phyloP scores from a whole-genome alignment of 1,140 invertebrate species.

The Grapholita molesta region DNA sequence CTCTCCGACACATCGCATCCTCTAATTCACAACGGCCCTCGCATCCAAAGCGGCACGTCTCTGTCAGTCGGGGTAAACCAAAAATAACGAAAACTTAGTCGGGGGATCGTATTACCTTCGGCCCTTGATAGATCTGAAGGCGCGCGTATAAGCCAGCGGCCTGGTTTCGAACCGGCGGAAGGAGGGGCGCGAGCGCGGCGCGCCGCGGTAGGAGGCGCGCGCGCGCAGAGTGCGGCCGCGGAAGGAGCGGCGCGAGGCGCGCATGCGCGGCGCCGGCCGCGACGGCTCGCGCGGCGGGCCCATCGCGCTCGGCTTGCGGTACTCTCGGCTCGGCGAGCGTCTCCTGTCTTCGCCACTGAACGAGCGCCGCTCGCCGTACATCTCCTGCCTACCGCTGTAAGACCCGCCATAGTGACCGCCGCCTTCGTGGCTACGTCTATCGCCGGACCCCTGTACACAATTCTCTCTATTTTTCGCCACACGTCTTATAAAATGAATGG shows the following conservation, averaged over 20 bases:
- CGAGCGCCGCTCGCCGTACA: constrained; percentile 69
- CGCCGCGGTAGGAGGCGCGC: constrained; percentile 65
- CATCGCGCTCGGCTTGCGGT: constrained; percentile 71
- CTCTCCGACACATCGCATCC: neutral
- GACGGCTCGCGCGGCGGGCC: constrained; percentile 66
- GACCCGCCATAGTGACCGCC: constrained; percentile 72
- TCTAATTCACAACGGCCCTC: neutral
- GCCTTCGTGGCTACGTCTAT: constrained; percentile 76
- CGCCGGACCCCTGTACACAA: constrained; percentile 77
- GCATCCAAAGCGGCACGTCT: neutral
- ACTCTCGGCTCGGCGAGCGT: constrained; percentile 68
- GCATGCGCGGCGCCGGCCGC: constrained; percentile 45
- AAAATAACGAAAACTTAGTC: constrained; percentile 35
- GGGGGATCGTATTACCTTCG: constrained; percentile 62
- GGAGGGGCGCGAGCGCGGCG: constrained; percentile 58
- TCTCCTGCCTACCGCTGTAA: constrained; percentile 70
- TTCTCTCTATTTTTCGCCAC: constrained; percentile 60
- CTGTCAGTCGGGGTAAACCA: constrained; percentile 29
- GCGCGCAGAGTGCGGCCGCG: constrained; percentile 68
- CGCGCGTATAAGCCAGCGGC: constrained; percentile 60
- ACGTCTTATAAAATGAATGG: constrained; percentile 39
- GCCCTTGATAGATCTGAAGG: constrained; percentile 62
- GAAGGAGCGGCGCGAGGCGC: constrained; percentile 68
- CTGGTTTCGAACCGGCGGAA: constrained; percentile 60
- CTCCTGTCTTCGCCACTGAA: constrained; percentile 67